Evolutionary conservation across 2,888 invertebrate genomes (phyloP).

Genomic region (Nomada lathburiana): DNA sequence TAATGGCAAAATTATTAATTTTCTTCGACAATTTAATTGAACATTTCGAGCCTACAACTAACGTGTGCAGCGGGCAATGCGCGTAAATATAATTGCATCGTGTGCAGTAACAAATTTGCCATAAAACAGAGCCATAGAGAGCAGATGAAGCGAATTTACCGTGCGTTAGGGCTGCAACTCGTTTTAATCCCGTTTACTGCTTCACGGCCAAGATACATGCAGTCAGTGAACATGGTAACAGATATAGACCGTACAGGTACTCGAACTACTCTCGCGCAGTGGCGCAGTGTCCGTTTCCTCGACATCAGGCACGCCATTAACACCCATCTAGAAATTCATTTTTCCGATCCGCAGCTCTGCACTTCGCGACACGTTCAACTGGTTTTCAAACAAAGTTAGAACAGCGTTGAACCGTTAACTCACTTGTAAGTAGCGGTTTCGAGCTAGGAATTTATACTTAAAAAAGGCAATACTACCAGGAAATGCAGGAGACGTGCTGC

Average conservation of each 20-base stretch:
- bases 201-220: slow-evolving; percentile 54
- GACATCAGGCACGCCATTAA: slow-evolving; percentile 13
- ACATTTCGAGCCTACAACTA: background rate
- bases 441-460: background rate
- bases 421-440: background rate
- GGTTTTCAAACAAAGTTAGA: background rate
- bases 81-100: background rate
- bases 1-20: background rate
- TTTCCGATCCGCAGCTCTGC: background rate
- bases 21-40: background rate
- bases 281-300: slow-evolving; percentile 14
- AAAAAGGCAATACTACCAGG: background rate
- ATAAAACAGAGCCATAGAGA: slow-evolving; percentile 20
- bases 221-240: slow-evolving; percentile 40
- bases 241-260: slow-evolving; percentile 54
- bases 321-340: slow-evolving; percentile 22
- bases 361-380: slow-evolving; percentile 1
- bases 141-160: slow-evolving; percentile 45
- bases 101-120: slow-evolving; percentile 16
- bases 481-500: no score
- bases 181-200: slow-evolving; percentile 56
- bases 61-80: background rate
- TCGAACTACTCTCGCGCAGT: slow-evolving; percentile 48
- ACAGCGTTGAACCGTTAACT: slow-evolving; percentile 4
- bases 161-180: slow-evolving; percentile 54